These are phyloP conservation scores for Nyctereutes procyonoides DNA, from an alignment of 2,113 vertebrate species.

Conservation along the genomic window DNA sequence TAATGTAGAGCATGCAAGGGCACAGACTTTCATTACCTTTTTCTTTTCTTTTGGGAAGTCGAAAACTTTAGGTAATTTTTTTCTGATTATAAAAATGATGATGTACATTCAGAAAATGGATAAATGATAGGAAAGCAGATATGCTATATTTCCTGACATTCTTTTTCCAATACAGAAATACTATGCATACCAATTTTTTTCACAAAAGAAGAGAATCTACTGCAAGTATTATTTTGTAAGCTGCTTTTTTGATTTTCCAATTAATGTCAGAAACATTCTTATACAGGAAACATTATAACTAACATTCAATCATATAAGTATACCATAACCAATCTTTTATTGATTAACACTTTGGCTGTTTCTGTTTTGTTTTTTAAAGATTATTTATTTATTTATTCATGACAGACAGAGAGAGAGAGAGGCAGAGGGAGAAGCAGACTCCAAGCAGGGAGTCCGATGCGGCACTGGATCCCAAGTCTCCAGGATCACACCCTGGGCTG, in stretches of 20 bases:
- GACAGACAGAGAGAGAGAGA: no score
- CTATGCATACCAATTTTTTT: not conserved
- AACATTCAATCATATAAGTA: not conserved
- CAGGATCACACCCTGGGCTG: no score
- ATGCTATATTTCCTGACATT: not conserved
- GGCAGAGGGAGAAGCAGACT: no score
- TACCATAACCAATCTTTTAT: not conserved
- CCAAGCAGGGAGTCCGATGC: no score
- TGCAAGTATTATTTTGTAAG: constrained; percentile 33
- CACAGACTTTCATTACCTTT: constrained; percentile 1
- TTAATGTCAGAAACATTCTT: constrained; percentile 33
- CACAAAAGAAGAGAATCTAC: constrained; percentile 24
- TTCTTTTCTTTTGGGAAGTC: not conserved
- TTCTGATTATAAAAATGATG: constrained; percentile 19
- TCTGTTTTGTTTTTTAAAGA: not conserved
- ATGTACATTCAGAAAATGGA: constrained; percentile 22
- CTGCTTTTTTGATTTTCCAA: constrained; percentile 21
- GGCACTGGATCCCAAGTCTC: no score
- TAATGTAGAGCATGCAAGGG: not conserved
- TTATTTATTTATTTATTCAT: no score
- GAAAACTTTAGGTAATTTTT: constrained; percentile 33
- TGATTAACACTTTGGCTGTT: not conserved
- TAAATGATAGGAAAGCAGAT: not conserved
- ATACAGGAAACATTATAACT: constrained; percentile 22
- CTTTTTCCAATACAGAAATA: not conserved